Conservation (phyloP, 2,113 vertebrate species). For the Synodontis membranacea region DNA sequence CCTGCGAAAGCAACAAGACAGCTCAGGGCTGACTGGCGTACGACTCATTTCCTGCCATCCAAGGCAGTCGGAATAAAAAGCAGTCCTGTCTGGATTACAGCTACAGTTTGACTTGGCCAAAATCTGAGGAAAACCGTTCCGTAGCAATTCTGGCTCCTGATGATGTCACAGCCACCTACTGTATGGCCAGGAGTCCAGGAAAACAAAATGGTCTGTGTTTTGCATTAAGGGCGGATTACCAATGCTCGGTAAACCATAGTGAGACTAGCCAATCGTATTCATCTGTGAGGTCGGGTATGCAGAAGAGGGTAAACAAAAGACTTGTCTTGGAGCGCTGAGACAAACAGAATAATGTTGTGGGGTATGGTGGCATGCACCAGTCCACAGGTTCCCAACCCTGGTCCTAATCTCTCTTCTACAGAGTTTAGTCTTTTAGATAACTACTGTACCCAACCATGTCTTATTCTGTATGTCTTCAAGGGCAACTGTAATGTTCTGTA, state of each 20-base stretch:
- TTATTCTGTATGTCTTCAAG: neutral
- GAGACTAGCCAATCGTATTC: neutral
- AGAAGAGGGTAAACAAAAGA: neutral
- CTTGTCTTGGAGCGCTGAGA: neutral
- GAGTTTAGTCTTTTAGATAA: neutral
- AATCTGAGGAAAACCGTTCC: neutral
- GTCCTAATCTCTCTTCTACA: neutral
- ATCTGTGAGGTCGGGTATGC: neutral
- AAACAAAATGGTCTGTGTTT: neutral
- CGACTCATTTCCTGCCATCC: neutral
- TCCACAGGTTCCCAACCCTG: neutral
- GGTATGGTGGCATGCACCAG: neutral
- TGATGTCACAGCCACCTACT: neutral
- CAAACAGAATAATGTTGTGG: neutral
- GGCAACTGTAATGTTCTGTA: neutral
- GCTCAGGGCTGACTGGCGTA: neutral
- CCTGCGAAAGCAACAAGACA: conserved; percentile 68
- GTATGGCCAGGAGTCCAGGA: neutral
- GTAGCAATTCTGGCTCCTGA: neutral
- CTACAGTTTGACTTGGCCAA: neutral
- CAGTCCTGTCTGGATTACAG: neutral
- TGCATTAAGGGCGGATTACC: neutral
- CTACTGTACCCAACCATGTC: neutral
- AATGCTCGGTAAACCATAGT: neutral
- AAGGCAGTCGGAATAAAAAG: neutral